Base-by-base conservation (phyloP, 1,140 invertebrate species). In the Zophobas morio region DNA sequence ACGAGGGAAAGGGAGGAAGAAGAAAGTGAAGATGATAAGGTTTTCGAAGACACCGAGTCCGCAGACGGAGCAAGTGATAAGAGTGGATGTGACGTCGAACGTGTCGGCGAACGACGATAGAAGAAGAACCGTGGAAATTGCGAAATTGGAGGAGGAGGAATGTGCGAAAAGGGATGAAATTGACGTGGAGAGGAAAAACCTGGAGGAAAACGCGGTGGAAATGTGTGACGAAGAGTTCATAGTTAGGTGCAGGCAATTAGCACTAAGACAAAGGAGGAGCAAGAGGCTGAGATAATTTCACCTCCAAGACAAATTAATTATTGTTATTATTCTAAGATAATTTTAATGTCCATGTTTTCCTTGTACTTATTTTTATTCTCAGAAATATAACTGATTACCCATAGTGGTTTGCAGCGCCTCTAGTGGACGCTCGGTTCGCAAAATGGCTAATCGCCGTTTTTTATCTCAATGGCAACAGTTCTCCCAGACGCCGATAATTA, bases 41-140 rank as follows among this genome's bases (percentile, higher is more conserved):
- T 83, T 86, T 54, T 82, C 84, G 1, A 84, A 82, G 63, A 81
- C 84, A 33, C 77, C 80, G 6, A 86, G 83, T 79, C 84, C 85
- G n/a, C 79, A 83, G 75, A 86, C 84, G 1, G 79, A 84, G 53
- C 84, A 86, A 77, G 78, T 86, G 2, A 86, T 86, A 54, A 78
- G 85, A 39, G 85, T 86, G 8, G 85, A 86, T 71, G 83, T 86
- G 34, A 84, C 82, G 20, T 84, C 84, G 6, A 85, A 79, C 78
- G 75, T 82, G 53, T 82, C 80, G 1, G n/a, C 75, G 1, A 79
- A 79, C 33, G 70, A 78, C 35, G 40, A 74, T 4, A 2, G 35
- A 2, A 35, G 57, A n/a, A 20, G 20, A 20, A 20, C 20, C 1
- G 35, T 63, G 8, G 6, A 66, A 20, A 40, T 1, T 42, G 20